Percentiles rank a stretch among this genome's conserved stretches.
Conservation (phyloP, 2,113 vertebrate species). For the Ceyx melanurus region DNA sequence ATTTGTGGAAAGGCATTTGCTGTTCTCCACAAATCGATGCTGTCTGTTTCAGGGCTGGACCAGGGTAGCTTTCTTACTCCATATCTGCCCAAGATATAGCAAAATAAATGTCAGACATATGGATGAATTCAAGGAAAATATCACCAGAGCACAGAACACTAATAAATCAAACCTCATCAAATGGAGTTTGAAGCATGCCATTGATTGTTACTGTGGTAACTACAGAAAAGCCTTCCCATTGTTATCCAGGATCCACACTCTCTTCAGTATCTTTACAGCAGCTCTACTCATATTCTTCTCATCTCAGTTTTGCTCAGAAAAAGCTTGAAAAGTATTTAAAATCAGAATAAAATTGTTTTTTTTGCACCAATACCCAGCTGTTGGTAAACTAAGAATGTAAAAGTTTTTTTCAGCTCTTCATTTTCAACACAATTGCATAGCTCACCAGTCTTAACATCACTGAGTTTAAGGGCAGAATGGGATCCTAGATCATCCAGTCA, state of each 20-base stretch:
- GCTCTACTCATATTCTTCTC: not conserved
- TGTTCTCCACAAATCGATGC: not conserved
- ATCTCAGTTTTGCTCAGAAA: not conserved
- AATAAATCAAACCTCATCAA: not conserved
- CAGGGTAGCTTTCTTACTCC: not conserved
- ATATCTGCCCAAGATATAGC: not conserved
- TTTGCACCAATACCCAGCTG: not conserved
- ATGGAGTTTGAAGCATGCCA: not conserved
- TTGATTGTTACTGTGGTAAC: not conserved
- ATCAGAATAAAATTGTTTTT: not conserved
- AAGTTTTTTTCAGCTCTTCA: not conserved
- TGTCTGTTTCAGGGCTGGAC: not conserved
- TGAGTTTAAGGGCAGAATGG: not conserved
- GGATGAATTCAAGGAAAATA: not conserved
- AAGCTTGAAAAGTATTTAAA: not conserved
- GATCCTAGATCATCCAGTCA: accelerated
- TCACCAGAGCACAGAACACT: not conserved
- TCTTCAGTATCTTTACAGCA: not conserved
- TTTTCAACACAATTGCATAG: not conserved
- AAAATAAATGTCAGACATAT: not conserved
- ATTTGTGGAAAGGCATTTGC: not conserved
- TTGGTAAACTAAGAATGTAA: not conserved
- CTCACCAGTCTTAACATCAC: not conserved
- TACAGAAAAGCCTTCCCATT: not conserved
- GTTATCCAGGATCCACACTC: not conserved